These are phyloP conservation scores for Pollenia amentaria DNA, from an alignment of 2,888 invertebrate genomes.

Conservation along the genomic window DNA sequence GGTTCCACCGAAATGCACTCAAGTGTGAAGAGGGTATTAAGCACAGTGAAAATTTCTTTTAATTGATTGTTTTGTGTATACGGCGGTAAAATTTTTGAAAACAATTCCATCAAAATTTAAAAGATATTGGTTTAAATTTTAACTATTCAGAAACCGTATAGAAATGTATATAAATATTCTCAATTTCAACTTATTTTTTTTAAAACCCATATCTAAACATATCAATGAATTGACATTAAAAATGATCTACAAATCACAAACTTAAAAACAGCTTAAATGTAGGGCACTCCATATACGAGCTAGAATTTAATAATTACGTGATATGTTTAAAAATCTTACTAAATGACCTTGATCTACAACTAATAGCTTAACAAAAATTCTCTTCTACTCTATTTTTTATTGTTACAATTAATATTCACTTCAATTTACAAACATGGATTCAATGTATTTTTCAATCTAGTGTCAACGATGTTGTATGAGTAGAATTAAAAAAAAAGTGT, in stretches of 20 bases:
- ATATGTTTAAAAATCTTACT: constrained; percentile 19
- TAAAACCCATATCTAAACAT: too few relatives aligned
- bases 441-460: constrained; percentile 3
- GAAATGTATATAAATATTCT: too few relatives aligned
- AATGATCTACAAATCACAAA: neutral
- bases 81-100: too few relatives aligned
- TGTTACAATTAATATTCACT: constrained; percentile 33
- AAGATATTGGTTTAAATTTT: too few relatives aligned
- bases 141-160: too few relatives aligned
- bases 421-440: neutral
- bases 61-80: neutral
- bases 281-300: constrained; percentile 40
- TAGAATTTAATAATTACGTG: constrained; percentile 50
- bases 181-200: too few relatives aligned
- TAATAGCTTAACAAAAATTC: constrained; percentile 30
- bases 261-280: constrained; percentile 30
- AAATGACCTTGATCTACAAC: constrained; percentile 51
- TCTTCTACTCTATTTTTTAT: constrained; percentile 4
- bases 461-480: constrained; percentile 24
- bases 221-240: neutral
- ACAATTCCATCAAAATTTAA: too few relatives aligned
- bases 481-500: neutral
- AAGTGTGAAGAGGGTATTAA: neutral
- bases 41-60: neutral
- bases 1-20: too few relatives aligned